Conservation (phyloP, 2,888 invertebrate genomes). For the Rhogogaster chlorosoma region DNA sequence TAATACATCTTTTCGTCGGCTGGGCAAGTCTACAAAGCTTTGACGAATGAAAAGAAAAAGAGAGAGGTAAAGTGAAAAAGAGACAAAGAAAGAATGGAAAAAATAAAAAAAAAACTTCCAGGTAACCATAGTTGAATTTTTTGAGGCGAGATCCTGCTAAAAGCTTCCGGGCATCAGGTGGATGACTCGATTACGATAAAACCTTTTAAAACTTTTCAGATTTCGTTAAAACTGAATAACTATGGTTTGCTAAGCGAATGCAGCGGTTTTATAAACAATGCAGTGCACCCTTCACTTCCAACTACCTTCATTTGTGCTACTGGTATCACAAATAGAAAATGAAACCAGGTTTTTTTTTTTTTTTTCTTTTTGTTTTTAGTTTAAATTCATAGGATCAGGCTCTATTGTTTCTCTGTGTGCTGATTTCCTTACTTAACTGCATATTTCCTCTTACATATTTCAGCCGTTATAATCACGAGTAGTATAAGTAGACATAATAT, state of each 20-base stretch:
- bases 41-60: not conserved
- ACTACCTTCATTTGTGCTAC: not conserved
- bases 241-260: constrained; percentile 3
- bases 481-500: not conserved
- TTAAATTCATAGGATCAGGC: not conserved
- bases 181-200: constrained; percentile 44
- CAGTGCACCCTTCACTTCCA: not conserved
- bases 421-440: not conserved
- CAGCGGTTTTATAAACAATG: not conserved
- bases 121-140: not conserved
- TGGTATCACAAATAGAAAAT: not conserved
- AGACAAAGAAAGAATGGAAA: not conserved
- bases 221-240: constrained; percentile 42
- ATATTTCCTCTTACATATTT: not conserved
- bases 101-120: not conserved
- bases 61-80: not conserved
- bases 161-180: constrained; percentile 45
- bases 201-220: constrained; percentile 46
- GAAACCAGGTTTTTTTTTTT: not conserved
- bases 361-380: not conserved
- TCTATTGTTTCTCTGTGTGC: not conserved
- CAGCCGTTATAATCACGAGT: not conserved
- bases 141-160: constrained; percentile 26
- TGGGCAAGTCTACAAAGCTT: not conserved
- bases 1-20: not conserved